Base-by-base conservation (phyloP, 2,113 vertebrate species). In the Anser cygnoides region DNA sequence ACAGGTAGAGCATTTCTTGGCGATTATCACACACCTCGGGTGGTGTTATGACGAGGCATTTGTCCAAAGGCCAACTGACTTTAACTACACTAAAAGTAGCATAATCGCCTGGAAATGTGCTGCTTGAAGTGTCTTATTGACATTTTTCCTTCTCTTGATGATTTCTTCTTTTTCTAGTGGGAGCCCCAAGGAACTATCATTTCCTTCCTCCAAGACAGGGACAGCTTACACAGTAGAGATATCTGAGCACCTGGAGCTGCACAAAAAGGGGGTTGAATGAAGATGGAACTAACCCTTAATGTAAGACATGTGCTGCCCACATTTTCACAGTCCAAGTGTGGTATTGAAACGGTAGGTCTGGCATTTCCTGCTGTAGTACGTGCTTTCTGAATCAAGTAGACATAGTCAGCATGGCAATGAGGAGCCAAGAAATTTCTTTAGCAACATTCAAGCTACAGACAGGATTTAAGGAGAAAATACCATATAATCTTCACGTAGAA, bases 1-100 rank as follows among this genome's bases (percentile, higher is more conserved):
- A 96, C 95, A 97, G 96, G 96, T 97, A 97, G 91, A 96, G 93
- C 83, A 97, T 97, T 97, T 97, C 96, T 97, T 96, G 96, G 96
- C 54, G 44, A 96, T 97, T 96, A 97, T 93, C 92, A 76, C 93
- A 94, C 96, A 97, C 95, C 95, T 97, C 92, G 87, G 93, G 95
- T 96, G 72, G 93, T 96, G 97, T 96, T 96, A 97, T 81, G 95
- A 95, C 0, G 80, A 95, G 97, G 96, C 94, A 97, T 94, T 92
- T 95, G 95, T 97, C 96, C 97, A 97, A 97, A 91, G 96, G 92
- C 94, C 93, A 95, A 43, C 82, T 79, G 90, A 89, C 77, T 96
- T 95, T 92, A 95, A 91, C 91, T 37, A 83, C 72, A 79, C 58
- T 91, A 79, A 73, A 96, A 96, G 94, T 84, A 93, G 46, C 85